Conservation (phyloP, 1,140 invertebrate genomes). For the Eciton burchellii region DNA sequence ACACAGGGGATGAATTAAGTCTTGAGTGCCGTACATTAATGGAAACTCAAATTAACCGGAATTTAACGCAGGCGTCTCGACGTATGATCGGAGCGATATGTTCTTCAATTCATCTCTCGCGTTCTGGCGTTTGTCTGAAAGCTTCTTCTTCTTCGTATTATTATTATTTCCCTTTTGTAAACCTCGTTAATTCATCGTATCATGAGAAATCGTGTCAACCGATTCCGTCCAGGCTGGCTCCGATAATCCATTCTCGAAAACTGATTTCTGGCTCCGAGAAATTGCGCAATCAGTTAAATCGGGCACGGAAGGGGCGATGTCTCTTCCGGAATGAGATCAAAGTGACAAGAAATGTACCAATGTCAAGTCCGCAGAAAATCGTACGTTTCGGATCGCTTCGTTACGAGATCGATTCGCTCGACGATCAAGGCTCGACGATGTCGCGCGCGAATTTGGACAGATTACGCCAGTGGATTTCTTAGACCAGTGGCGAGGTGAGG, state of each 20-base stretch:
- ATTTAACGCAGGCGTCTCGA: constrained; percentile 28
- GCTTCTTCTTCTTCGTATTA: neutral
- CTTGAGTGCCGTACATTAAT: constrained; percentile 50
- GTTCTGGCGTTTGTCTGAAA: neutral
- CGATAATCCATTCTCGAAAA: no score
- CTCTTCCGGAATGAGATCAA: no score
- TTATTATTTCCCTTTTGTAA: no score
- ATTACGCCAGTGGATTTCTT: constrained; percentile 72
- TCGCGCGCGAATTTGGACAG: constrained; percentile 44
- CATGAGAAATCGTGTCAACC: no score
- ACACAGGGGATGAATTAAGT: constrained; percentile 57
- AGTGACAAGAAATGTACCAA: no score
- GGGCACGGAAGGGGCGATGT: no score
- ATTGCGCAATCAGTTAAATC: no score
- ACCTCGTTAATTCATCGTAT: no score
- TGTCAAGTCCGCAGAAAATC: no score
- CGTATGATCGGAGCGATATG: constrained; percentile 11
- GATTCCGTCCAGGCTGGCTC: no score
- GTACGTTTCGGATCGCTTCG: no score
- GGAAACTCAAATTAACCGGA: constrained; percentile 47
- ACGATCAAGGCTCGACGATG: neutral
- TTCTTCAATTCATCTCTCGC: neutral
- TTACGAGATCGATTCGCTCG: neutral
- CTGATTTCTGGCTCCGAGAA: no score
- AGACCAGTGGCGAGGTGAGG: constrained; percentile 70